Base-by-base conservation (phyloP, 2,113 vertebrate genomes). In the Limnothrissa miodon region DNA sequence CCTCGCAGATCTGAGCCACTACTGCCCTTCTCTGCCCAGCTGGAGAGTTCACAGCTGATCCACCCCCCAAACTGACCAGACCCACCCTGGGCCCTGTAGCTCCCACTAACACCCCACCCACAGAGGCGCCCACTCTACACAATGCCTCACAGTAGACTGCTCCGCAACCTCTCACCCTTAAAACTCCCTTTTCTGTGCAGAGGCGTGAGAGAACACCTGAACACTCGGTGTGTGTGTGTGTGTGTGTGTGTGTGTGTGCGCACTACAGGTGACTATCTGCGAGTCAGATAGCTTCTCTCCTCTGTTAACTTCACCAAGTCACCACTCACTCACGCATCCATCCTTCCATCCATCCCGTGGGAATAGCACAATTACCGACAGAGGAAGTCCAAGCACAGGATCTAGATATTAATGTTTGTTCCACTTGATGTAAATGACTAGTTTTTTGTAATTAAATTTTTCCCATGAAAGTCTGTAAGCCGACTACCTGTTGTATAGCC, bases 1-100 rank as follows among this genome's bases (percentile, higher is more conserved):
- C 95, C 0, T 93, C 92, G 0, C 94, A 95, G 90, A 95, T 95
- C 29, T 95, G 91, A 94, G 1, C 36, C 21, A 15, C 46, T n/a
- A 15, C 46, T n/a, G 9, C 4, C 39, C 53, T 80, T 39, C 19
- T 17, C 25, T 11, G 29, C 10, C 15, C 66, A 11, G 33, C 9
- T 39, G 29, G 33, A 74, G 11, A 17, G 13, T 17, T 11, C 66
- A 29, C 29, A 1, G 5, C 33, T 17, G 66, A 74, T 11, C 62
- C 66, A 15, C 2, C 2, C 2, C 42, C 42, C 2, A 42, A 42
- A 42, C 42, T 42, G 42, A 42, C 59, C n/a, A n/a, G n/a, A 62
- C 59, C 25, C n/a, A 66, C 15, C 29, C 66, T 33, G 5, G 51
- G 51, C 23, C 51, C 51, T 56, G 59, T 25, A 29, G n/a, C 59